Percentiles rank a stretch among this genome's conserved stretches.
Evolutionary conservation across 1,140 invertebrate species (phyloP).

Genomic region (Acromyrmex heyeri): DNA sequence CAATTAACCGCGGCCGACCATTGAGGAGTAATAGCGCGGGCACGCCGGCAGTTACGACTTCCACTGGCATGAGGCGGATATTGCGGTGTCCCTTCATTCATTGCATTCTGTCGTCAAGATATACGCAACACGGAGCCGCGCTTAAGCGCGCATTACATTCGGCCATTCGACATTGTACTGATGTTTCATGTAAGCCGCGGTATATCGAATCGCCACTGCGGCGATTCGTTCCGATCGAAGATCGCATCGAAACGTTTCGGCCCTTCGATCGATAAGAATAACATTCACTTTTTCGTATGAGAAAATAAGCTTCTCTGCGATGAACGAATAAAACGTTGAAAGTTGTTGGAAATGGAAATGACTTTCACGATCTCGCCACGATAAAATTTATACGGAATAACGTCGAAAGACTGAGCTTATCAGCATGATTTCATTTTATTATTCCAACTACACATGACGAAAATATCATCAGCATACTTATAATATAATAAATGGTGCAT

Average conservation of each 20-base stretch:
- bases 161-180: neutral
- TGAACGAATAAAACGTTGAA: neutral
- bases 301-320: neutral
- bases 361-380: neutral
- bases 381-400: neutral
- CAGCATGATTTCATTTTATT: neutral
- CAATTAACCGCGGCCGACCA: slow-evolving; percentile 47
- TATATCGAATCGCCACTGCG: slow-evolving; percentile 4
- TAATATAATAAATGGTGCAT: neutral
- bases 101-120: slow-evolving; percentile 24
- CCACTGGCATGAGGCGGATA: slow-evolving; percentile 5
- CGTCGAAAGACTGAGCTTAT: neutral
- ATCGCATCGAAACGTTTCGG: neutral
- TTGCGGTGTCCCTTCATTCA: slow-evolving; percentile 32
- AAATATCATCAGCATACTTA: neutral
- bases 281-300: neutral
- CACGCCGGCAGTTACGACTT: slow-evolving; percentile 40
- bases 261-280: slow-evolving; percentile 2
- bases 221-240: slow-evolving; percentile 29
- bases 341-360: neutral
- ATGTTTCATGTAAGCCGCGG: slow-evolving; percentile 21
- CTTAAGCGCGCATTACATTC: slow-evolving; percentile 25
- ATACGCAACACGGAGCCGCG: neutral
- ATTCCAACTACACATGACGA: neutral
- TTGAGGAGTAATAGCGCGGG: slow-evolving; percentile 44